Evolutionary conservation across 2,113 vertebrate genomes (phyloP).

Genomic region (Ibidorhyncha struthersii): DNA sequence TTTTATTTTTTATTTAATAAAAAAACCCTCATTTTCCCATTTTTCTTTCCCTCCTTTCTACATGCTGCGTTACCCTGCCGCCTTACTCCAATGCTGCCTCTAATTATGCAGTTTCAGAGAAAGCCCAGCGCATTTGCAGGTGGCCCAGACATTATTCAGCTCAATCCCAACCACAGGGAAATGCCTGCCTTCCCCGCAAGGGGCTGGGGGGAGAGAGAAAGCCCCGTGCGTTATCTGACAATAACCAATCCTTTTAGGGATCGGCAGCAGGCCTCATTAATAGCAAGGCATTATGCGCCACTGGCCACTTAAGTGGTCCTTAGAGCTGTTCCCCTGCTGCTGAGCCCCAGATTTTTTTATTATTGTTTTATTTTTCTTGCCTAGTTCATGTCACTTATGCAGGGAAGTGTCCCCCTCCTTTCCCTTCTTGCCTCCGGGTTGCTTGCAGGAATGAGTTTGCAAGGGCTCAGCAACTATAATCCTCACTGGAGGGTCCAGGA

Average conservation of each 20-base stretch:
- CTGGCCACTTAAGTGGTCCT: background rate
- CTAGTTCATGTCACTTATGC: background rate
- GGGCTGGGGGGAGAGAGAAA: background rate
- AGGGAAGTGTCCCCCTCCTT: background rate
- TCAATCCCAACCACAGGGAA: background rate
- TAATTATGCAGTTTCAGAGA: background rate
- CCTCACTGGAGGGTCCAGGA: background rate
- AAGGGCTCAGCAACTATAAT: background rate
- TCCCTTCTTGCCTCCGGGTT: background rate
- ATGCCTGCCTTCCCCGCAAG: background rate
- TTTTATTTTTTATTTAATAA: background rate
- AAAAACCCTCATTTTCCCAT: background rate
- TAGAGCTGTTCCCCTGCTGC: background rate
- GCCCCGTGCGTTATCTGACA: background rate
- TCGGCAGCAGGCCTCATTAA: background rate
- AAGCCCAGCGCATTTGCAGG: background rate
- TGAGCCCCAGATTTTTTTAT: background rate
- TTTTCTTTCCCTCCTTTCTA: background rate
- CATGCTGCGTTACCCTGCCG: background rate
- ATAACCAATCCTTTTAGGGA: background rate
- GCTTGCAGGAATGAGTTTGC: background rate
- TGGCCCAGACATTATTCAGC: background rate
- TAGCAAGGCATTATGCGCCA: background rate
- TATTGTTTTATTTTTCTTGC: background rate
- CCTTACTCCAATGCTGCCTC: background rate